Evolutionary conservation across 2,113 vertebrate species (phyloP).

Genomic region (Piprites chloris): DNA sequence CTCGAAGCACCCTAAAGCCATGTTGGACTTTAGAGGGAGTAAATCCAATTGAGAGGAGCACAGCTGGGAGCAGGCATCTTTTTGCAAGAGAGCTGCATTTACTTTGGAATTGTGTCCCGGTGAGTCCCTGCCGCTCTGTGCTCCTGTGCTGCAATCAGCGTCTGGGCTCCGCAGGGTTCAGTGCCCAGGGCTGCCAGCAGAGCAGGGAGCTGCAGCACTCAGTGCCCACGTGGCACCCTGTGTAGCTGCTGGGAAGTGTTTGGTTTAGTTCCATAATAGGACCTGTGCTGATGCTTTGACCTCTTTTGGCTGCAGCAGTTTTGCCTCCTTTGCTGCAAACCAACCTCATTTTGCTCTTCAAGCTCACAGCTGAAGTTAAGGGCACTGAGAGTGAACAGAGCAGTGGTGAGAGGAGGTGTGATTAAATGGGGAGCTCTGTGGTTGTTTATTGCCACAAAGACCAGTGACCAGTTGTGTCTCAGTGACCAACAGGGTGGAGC

Average conservation of each 20-base stretch:
- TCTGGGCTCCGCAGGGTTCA: not conserved
- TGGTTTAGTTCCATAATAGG: not conserved
- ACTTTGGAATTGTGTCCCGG: not conserved
- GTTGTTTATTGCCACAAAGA: not conserved
- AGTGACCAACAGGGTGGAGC: not conserved
- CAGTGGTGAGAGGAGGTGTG: not conserved
- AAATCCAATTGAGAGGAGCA: not conserved
- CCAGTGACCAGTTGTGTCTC: not conserved
- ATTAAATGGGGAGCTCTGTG: not conserved
- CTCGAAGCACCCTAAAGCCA: not conserved
- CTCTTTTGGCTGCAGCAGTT: not conserved
- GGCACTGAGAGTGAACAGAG: not conserved
- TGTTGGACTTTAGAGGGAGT: not conserved
- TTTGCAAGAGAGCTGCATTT: not conserved
- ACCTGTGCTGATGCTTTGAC: not conserved
- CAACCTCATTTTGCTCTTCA: not conserved
- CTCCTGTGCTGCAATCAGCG: rapidly evolving
- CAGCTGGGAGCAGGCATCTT: not conserved
- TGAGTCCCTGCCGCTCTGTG: not conserved
- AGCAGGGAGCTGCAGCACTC: not conserved
- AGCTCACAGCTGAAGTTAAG: not conserved
- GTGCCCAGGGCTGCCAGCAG: not conserved
- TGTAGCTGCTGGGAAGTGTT: not conserved
- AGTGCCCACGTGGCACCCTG: not conserved
- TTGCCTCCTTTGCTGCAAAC: not conserved